Evolutionary conservation across 2,797 vertebrate genomes (phyloP).

Genomic region (Limosa lapponica): DNA sequence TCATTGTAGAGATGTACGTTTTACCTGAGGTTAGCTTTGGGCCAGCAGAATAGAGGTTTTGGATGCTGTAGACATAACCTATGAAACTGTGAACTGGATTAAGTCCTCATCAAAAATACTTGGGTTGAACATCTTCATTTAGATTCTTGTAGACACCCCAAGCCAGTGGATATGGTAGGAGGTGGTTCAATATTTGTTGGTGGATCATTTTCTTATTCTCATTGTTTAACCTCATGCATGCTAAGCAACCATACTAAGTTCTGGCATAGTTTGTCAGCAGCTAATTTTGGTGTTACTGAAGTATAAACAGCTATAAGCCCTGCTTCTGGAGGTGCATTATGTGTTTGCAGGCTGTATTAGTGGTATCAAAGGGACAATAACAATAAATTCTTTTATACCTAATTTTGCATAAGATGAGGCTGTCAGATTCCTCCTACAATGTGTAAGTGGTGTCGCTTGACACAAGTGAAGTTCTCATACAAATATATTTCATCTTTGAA

Average conservation of each 20-base stretch:
- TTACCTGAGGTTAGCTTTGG: neutral
- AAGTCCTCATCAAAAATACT: neutral
- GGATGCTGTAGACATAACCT: neutral
- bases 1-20: neutral
- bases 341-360: neutral
- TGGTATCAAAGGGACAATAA: neutral
- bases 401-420: neutral
- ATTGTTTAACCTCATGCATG: neutral
- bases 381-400: neutral
- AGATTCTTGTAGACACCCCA: neutral
- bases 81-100: neutral
- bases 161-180: neutral
- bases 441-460: neutral
- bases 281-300: neutral
- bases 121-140: neutral
- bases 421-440: neutral
- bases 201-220: neutral
- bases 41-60: neutral
- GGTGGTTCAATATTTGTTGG: neutral
- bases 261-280: neutral
- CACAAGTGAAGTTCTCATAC: neutral
- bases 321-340: neutral
- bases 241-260: neutral
- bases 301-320: neutral
- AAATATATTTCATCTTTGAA: neutral